Conservation (phyloP, 2,113 vertebrate species). For the Tiliqua scincoides region DNA sequence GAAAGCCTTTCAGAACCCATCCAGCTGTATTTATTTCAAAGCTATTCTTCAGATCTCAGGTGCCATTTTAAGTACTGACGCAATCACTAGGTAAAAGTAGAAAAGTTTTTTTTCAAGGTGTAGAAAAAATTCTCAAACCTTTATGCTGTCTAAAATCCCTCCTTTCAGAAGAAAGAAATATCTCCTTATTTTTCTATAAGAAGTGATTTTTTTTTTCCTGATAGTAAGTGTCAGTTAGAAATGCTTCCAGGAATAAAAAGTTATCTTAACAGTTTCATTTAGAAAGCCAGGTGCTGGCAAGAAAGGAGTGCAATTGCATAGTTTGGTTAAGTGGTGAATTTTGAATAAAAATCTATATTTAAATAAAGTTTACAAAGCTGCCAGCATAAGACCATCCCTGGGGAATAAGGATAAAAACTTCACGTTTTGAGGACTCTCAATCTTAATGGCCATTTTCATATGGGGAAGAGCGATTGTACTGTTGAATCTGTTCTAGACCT, state of each 20-base stretch:
- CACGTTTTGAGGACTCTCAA: background rate
- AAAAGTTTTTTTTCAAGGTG: background rate
- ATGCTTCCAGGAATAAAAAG: background rate
- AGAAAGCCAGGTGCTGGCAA: accelerated
- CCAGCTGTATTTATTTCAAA: conserved; percentile 24
- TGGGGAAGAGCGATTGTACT: too few species aligned
- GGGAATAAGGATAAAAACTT: background rate
- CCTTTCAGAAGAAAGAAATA: background rate
- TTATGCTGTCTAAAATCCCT: background rate
- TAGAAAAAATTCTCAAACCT: background rate
- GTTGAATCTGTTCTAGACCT: too few species aligned
- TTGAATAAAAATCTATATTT: background rate
- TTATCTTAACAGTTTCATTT: background rate
- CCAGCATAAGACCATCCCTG: accelerated
- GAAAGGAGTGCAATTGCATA: background rate
- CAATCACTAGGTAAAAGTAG: background rate
- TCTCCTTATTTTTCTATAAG: background rate
- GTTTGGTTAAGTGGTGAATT: background rate
- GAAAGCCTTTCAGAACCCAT: conserved; percentile 26
- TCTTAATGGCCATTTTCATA: too few species aligned
- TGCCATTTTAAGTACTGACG: background rate
- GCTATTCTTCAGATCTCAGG: background rate
- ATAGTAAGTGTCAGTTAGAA: background rate
- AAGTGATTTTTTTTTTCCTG: background rate
- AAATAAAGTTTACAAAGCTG: background rate